Conservation (phyloP, 2,113 vertebrate genomes). For the Toxotes chatareus region DNA sequence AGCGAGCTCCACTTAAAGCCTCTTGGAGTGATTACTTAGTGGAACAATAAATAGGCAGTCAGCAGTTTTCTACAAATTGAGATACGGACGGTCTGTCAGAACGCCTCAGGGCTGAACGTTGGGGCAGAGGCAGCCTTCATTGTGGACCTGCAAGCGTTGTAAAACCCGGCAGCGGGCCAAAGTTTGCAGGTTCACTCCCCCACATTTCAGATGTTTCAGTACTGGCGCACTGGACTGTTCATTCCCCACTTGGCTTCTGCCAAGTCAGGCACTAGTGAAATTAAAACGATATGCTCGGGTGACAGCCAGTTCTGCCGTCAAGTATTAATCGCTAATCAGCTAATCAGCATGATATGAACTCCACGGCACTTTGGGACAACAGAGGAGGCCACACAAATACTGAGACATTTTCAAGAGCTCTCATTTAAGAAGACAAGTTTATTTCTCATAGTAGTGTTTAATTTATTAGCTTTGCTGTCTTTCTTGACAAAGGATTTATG, state of each 20-base stretch:
- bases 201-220: constrained; percentile 62
- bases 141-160: constrained; percentile 44
- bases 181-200: constrained; percentile 55
- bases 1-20: constrained; percentile 30
- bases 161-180: constrained; percentile 55
- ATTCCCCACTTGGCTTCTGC: constrained; percentile 65
- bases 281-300: constrained; percentile 74
- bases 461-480: constrained; percentile 5
- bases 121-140: constrained; percentile 41
- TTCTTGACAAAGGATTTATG: constrained; percentile 7
- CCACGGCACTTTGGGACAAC: constrained; percentile 41
- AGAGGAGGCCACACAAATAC: constrained; percentile 39
- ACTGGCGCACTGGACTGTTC: constrained; percentile 47
- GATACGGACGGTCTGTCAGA: constrained; percentile 43
- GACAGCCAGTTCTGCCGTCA: constrained; percentile 55
- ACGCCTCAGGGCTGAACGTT: constrained; percentile 23
- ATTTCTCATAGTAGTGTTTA: not conserved
- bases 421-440: constrained; percentile 19
- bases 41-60: constrained; percentile 67
- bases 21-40: constrained; percentile 54
- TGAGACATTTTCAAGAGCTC: constrained; percentile 33
- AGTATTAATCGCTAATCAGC: constrained; percentile 71
- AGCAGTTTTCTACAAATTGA: constrained; percentile 43
- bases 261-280: constrained; percentile 75
- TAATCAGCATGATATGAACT: constrained; percentile 50